Base-by-base conservation (phyloP, 2,797 vertebrate species). In the Falco peregrinus region DNA sequence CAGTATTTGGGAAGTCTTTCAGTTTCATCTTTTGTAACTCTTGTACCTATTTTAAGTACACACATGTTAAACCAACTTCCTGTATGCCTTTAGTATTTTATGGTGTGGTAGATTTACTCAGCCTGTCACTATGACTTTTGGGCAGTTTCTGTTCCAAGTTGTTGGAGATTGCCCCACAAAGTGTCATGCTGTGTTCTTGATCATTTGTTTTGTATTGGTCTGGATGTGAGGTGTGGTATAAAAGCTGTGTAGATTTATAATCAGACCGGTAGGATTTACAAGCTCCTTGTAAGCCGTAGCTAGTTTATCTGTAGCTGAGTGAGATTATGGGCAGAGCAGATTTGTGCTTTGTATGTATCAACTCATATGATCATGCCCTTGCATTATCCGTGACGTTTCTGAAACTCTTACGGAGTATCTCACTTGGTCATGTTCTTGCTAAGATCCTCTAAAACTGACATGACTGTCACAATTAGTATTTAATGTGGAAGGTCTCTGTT, bases 201-300 rank as follows among this genome's bases (percentile, higher is more conserved):
- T 71, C 1, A 16, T 15, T 50, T 68, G 5, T 61, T 75, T 53
- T 79, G 26, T 22, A 13, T 80, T 35, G 28, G 7, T 75, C 28
- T 81, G 45, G 11, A 2, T 73, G 6, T 43, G 41, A 43, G 11
- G 16, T 65, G 6, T 22, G 19, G 13, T 60, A 17, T 26, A 29
- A 57, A 17, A 75, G 50, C 17, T 0, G 1, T 41, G 11, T 41
- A 65, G 57, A 19, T 10, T n/a, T 57, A 0, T 37, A 25, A 21
- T 82, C 29, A 71, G 45, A 33, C 18, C 24, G n/a, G 16, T 37
- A 76, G 54, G 50, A 61, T 84, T 88, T 84, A 64, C 9, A 71
- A 26, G 24, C 10, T 83, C 11, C n/a, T 82, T 47, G 35, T 5
- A 67, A 87, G 16, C 45, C 4, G 1, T 54, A 31, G 26, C 28